Conservation (phyloP, 2,888 invertebrate genomes). For the Iselma pallidipennis region DNA sequence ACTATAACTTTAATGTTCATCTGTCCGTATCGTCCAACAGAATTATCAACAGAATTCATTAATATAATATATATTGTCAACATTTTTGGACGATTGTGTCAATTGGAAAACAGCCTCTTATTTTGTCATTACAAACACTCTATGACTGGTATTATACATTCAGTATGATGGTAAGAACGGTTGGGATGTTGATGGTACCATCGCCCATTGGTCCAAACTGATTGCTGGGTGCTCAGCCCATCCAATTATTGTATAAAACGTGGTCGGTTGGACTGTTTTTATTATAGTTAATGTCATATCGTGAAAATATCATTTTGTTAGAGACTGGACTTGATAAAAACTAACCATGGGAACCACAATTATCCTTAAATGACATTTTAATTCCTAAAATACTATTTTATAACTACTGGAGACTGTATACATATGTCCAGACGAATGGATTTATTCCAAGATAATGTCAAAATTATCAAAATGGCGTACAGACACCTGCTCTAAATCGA, state of each 20-base stretch:
- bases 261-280: slow-evolving; percentile 48
- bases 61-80: background rate
- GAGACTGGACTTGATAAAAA: slow-evolving; percentile 35
- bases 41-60: background rate
- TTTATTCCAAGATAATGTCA: no score
- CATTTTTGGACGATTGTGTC: slow-evolving; percentile 42
- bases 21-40: slow-evolving; percentile 43
- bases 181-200: slow-evolving; percentile 29
- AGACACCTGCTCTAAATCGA: no score
- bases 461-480: no score
- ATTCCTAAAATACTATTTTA: slow-evolving; percentile 47
- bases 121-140: slow-evolving; percentile 57
- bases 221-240: slow-evolving; percentile 45
- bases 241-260: slow-evolving; percentile 54
- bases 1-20: slow-evolving; percentile 55
- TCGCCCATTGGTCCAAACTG: slow-evolving; percentile 43
- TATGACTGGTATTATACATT: slow-evolving; percentile 55
- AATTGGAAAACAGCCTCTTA: slow-evolving; percentile 53
- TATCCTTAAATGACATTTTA: slow-evolving; percentile 51
- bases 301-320: slow-evolving; percentile 52
- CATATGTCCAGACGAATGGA: no score
- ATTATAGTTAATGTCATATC: slow-evolving; percentile 49
- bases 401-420: background rate
- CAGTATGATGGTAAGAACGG: slow-evolving; percentile 43
- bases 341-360: slow-evolving; percentile 41